A percentile compares a stretch with the other conserved stretches of the same genome.
These are phyloP conservation scores for Calycopis cecrops DNA, from an alignment of 1,140 invertebrate genomes.

Conservation along the genomic window DNA sequence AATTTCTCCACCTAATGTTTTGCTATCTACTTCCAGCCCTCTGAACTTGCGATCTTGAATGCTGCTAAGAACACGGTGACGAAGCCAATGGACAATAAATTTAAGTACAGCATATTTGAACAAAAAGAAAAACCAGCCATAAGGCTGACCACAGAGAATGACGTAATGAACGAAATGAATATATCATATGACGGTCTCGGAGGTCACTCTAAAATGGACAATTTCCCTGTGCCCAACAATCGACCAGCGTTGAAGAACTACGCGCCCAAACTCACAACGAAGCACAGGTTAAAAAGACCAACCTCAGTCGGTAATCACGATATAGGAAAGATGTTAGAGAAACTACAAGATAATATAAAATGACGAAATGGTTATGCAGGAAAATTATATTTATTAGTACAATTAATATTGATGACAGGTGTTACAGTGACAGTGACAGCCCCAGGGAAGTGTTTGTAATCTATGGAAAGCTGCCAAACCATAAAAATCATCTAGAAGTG, in stretches of 20 bases:
- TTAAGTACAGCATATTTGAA: conserved; percentile 42
- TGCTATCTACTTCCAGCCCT: conserved; percentile 38
- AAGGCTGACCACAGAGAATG: conserved; percentile 28
- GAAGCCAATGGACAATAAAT: conserved; percentile 19
- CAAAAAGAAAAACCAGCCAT: conserved; percentile 40
- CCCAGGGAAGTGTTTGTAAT: too few relatives aligned
- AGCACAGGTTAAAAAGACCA: conserved; percentile 47
- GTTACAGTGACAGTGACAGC: too few relatives aligned
- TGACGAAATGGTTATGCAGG: too few relatives aligned
- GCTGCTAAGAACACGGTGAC: conserved; percentile 28
- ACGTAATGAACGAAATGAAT: conserved; percentile 30
- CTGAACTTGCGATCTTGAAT: conserved; percentile 44
- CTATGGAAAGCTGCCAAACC: too few relatives aligned
- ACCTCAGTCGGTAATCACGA: conserved; percentile 35
- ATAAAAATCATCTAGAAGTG: too few relatives aligned
- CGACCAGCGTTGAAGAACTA: conserved; percentile 29
- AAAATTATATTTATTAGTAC: too few relatives aligned
- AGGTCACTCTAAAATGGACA: conserved; percentile 56
- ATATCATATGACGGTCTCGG: conserved; percentile 59
- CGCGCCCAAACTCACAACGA: conserved; percentile 42
- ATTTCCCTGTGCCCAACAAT: conserved; percentile 45
- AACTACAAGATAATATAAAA: conserved; percentile 26
- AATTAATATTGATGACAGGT: too few relatives aligned
- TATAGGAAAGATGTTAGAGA: conserved; percentile 45
- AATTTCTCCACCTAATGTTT: too few relatives aligned